Percentiles rank a stretch among this genome's conserved stretches.
These are phyloP conservation scores for Sebastes fasciatus DNA, from an alignment of 2,113 vertebrate species.

Conservation along the genomic window DNA sequence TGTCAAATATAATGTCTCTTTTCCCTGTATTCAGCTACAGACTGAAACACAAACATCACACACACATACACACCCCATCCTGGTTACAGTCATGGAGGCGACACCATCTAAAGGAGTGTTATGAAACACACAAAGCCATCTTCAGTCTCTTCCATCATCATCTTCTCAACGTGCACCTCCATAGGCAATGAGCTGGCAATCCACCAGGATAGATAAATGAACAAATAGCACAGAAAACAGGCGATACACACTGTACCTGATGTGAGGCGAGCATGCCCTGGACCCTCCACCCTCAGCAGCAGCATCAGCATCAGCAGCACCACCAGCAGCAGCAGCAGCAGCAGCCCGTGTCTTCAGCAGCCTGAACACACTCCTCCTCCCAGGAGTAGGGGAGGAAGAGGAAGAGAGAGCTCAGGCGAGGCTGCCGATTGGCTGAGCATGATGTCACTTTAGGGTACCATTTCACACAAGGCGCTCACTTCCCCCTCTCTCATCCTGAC, in stretches of 20 bases:
- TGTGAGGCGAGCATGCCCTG: slow-evolving; percentile 60
- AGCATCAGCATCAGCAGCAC: slow-evolving; percentile 51
- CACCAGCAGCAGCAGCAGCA: slow-evolving; percentile 56
- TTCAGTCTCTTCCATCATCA: slow-evolving; percentile 49
- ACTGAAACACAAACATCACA: slow-evolving; percentile 34
- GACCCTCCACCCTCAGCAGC: slow-evolving; percentile 48
- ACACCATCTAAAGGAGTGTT: slow-evolving; percentile 60
- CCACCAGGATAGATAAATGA: background rate
- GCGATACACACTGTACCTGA: slow-evolving; percentile 50
- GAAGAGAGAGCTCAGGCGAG: slow-evolving; percentile 47
- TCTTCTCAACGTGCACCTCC: slow-evolving; percentile 11
- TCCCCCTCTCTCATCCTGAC: slow-evolving; percentile 50
- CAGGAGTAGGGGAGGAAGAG: slow-evolving; percentile 29
- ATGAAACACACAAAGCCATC: slow-evolving; percentile 66
- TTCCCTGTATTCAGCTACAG: background rate
- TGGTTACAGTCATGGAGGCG: slow-evolving; percentile 51
- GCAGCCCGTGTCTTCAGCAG: slow-evolving; percentile 47
- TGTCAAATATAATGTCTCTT: background rate
- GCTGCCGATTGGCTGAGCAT: slow-evolving; percentile 69
- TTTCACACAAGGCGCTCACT: slow-evolving; percentile 45
- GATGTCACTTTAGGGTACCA: slow-evolving; percentile 78
- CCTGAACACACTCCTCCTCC: slow-evolving; percentile 46
- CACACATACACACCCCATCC: slow-evolving; percentile 15
- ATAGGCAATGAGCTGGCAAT: background rate
- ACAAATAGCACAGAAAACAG: slow-evolving; percentile 8